Evolutionary conservation across 1,140 invertebrate species (phyloP).

Genomic region (Drosophila tani): DNA sequence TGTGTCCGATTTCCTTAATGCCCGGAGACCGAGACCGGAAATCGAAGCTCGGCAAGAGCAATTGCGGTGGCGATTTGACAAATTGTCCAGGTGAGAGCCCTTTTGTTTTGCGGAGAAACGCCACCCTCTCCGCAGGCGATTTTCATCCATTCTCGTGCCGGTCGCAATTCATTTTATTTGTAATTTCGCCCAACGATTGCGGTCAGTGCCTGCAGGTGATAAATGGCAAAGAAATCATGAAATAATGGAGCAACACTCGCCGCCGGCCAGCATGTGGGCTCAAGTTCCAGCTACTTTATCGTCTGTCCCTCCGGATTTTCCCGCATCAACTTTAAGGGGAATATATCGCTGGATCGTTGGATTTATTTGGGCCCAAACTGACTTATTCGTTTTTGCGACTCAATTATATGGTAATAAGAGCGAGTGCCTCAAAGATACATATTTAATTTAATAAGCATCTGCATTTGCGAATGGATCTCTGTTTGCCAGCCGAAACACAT

Average conservation of each 20-base stretch:
- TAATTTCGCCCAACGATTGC: constrained; percentile 61
- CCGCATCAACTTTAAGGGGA: constrained; percentile 22
- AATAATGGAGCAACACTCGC: constrained; percentile 79
- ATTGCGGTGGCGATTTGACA: constrained; percentile 83
- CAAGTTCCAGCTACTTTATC: constrained; percentile 47
- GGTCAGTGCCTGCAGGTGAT: constrained; percentile 68
- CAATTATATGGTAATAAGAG: constrained; percentile 56
- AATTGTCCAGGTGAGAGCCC: constrained; percentile 70
- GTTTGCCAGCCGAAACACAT: constrained; percentile 49
- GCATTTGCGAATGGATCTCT: constrained; percentile 50
- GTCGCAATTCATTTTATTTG: constrained; percentile 64
- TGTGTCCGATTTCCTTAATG: constrained; percentile 52
- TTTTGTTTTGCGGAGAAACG: constrained; percentile 55
- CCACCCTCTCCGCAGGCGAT: constrained; percentile 5
- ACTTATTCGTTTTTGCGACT: constrained; percentile 9
- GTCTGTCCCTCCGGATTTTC: background rate
- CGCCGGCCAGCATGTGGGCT: constrained; percentile 55
- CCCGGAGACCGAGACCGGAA: constrained; percentile 28
- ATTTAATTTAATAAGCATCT: constrained; percentile 82
- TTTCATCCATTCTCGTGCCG: constrained; percentile 26
- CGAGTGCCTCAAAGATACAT: constrained; percentile 43
- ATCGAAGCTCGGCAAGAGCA: constrained; percentile 65
- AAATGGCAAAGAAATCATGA: constrained; percentile 75
- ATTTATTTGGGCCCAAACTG: constrained; percentile 2
- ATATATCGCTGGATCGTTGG: constrained; percentile 13